These are phyloP conservation scores for Euplagia quadripunctaria DNA, from an alignment of 2,888 invertebrate genomes.

Conservation along the genomic window DNA sequence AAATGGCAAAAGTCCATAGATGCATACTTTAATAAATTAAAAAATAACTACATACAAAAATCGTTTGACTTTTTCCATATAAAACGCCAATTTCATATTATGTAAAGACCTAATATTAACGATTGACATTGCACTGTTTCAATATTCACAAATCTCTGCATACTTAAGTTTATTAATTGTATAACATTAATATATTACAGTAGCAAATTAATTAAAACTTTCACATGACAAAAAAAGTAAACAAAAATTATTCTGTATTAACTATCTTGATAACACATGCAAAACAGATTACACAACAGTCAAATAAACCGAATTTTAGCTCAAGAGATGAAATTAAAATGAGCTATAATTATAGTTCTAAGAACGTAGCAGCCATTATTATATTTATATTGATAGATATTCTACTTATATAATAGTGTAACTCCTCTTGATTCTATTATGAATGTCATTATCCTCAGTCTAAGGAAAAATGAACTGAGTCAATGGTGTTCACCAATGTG, in stretches of 20 bases:
- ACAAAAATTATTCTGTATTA: neutral
- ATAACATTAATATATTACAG: too few relatives aligned
- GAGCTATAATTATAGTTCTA: neutral
- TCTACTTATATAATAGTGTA: neutral
- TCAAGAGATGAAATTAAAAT: neutral
- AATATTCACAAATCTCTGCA: neutral
- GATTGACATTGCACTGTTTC: neutral
- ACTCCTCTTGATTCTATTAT: neutral
- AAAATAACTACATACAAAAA: too few relatives aligned
- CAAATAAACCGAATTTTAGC: neutral
- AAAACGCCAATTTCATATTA: too few relatives aligned
- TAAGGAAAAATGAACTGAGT: neutral
- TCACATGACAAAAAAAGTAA: neutral
- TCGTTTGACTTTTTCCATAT: too few relatives aligned
- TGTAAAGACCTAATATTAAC: neutral
- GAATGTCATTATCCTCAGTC: neutral
- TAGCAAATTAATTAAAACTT: neutral
- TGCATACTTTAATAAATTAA: too few relatives aligned
- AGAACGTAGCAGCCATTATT: too few relatives aligned
- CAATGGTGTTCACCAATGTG: neutral
- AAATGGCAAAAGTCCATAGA: too few relatives aligned
- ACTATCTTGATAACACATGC: neutral
- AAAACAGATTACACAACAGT: neutral
- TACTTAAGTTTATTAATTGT: neutral
- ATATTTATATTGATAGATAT: neutral